These are phyloP conservation scores for Neogobius melanostomus DNA, from an alignment of 2,113 vertebrate genomes.

Conservation along the genomic window DNA sequence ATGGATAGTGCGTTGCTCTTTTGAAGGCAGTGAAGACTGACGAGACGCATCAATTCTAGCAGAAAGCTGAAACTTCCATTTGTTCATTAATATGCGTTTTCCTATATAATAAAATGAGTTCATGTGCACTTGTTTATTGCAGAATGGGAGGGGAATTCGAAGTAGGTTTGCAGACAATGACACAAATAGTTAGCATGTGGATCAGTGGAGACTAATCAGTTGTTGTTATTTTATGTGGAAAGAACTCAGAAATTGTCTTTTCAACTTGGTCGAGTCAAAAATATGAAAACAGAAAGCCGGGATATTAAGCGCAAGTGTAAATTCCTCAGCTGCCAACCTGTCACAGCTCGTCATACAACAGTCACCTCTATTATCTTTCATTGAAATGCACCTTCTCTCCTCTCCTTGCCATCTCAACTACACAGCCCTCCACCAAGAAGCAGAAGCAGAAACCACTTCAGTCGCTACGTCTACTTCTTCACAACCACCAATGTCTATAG, in stretches of 20 bases:
- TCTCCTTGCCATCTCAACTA: no score
- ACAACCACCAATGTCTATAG: no score
- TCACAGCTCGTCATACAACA: no score
- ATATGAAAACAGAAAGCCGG: no score
- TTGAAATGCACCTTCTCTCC: no score
- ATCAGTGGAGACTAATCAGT: neutral
- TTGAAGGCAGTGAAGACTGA: neutral
- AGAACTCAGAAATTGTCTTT: neutral
- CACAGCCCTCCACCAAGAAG: no score
- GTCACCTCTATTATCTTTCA: no score
- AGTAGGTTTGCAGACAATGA: neutral
- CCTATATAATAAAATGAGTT: neutral
- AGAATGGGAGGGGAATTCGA: neutral
- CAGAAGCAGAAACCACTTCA: no score
- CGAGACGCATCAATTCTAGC: neutral
- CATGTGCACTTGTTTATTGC: neutral
- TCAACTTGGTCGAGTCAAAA: no score
- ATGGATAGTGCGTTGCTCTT: neutral
- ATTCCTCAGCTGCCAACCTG: no score
- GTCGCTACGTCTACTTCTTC: no score
- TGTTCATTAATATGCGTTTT: slow-evolving; percentile 2
- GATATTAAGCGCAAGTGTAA: no score
- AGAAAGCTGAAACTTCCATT: neutral
- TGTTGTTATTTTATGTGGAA: neutral
- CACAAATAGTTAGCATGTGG: neutral